A percentile compares a stretch with the other conserved stretches of the same genome.
Conservation (phyloP, 2,797 vertebrate species). For the Thalassophryne amazonica region DNA sequence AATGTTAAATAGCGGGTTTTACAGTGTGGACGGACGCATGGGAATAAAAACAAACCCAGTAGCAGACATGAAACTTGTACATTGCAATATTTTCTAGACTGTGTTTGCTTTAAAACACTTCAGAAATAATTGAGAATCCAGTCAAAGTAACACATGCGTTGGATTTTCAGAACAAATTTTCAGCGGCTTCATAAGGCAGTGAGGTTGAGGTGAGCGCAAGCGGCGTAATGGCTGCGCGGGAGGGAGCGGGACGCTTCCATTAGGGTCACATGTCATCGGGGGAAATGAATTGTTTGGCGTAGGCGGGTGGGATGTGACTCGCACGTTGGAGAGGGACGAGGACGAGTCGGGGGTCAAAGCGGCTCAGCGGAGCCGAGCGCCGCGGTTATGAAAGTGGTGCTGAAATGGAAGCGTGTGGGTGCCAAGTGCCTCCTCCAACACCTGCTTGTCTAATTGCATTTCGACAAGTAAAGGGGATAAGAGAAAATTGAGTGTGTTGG, state of each 20-base stretch:
- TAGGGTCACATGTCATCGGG: constrained; percentile 28
- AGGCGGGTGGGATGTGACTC: constrained; percentile 41
- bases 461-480: constrained; percentile 21
- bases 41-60: no score
- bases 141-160: no score
- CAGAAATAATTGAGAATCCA: no score
- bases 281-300: constrained; percentile 35
- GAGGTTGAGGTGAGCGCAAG: constrained; percentile 14
- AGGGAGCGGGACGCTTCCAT: constrained; percentile 20
- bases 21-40: no score
- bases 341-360: constrained; percentile 55
- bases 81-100: no score
- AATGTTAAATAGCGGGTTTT: no score
- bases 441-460: constrained; percentile 62
- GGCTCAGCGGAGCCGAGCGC: constrained; percentile 31
- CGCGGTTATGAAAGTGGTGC: constrained; percentile 49
- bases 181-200: background rate
- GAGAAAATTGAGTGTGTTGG: constrained; percentile 31
- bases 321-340: constrained; percentile 29
- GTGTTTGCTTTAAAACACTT: no score
- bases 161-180: constrained; percentile 24
- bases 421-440: constrained; percentile 55
- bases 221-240: background rate
- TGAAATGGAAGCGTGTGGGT: constrained; percentile 67
- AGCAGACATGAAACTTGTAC: no score